These are phyloP conservation scores for Clupea harengus DNA, from an alignment of 2,113 vertebrate genomes.

Conservation along the genomic window DNA sequence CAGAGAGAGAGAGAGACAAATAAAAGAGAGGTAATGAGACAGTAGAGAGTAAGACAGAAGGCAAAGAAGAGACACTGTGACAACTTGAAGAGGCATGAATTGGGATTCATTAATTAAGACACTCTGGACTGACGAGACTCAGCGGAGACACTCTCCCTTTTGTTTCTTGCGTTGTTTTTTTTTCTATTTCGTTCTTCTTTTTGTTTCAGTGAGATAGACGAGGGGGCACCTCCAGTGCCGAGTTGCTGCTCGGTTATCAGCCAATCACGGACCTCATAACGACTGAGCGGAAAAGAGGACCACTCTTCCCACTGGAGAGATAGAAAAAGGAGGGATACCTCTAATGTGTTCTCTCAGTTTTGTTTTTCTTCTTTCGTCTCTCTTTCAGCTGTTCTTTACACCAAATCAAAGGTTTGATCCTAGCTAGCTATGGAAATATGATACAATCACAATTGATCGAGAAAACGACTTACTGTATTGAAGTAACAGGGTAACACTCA, in stretches of 20 bases:
- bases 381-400: constrained; percentile 59
- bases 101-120: constrained; percentile 24
- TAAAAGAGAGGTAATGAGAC: constrained; percentile 29
- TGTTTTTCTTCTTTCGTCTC: constrained; percentile 29
- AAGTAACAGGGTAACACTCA: constrained; percentile 79
- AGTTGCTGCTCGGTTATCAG: background rate
- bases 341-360: constrained; percentile 20
- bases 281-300: background rate
- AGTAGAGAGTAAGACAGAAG: constrained; percentile 47
- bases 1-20: constrained; percentile 43
- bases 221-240: background rate
- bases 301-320: constrained; percentile 33
- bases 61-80: constrained; percentile 21
- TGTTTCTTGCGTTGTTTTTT: background rate
- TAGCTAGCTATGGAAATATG: constrained; percentile 56
- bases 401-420: constrained; percentile 65
- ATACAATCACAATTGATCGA: constrained; percentile 69
- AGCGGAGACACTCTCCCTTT: background rate
- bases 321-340: constrained; percentile 31
- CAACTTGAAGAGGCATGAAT: constrained; percentile 30
- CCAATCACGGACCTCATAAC: background rate
- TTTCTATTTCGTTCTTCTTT: background rate
- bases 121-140: background rate
- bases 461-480: constrained; percentile 66
- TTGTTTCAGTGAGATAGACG: background rate